Percentiles rank a stretch among this genome's conserved stretches.
Evolutionary conservation across 1,140 invertebrate genomes (phyloP).

Genomic region (Bemisia tabaci): DNA sequence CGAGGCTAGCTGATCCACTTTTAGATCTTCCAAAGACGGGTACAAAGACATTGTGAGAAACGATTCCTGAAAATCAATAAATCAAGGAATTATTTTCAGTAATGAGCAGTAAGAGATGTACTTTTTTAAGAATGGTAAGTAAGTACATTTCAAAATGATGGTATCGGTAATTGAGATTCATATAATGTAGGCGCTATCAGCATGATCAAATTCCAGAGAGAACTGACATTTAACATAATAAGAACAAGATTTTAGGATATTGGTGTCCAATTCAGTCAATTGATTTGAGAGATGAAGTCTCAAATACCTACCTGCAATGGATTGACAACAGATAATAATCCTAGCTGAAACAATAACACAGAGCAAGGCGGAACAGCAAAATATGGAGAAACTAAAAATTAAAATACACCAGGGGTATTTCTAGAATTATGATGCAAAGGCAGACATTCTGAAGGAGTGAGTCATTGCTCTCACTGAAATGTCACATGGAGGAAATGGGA

Average conservation of each 20-base stretch:
- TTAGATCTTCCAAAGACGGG: constrained; percentile 88
- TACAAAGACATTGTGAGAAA: constrained; percentile 41
- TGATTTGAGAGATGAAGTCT: no score
- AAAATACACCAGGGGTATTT: no score
- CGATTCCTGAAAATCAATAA: background rate
- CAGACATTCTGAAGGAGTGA: background rate
- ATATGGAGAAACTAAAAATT: background rate
- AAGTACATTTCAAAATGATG: no score
- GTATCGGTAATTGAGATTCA: no score
- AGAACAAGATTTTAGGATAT: background rate
- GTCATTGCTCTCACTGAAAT: no score
- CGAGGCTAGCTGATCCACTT: constrained; percentile 68
- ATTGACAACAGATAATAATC: background rate
- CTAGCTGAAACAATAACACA: background rate
- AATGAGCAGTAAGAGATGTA: background rate
- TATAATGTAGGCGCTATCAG: no score
- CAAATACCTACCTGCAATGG: no score
- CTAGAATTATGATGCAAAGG: background rate
- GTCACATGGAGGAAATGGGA: no score
- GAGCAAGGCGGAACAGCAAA: background rate
- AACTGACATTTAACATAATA: background rate
- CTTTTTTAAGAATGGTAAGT: background rate
- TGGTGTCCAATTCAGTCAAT: background rate
- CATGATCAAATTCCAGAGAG: background rate
- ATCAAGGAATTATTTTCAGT: background rate